Evolutionary conservation across 2,113 vertebrate species (phyloP), one percentile per base, ranked within the genome.

Genomic region (Tursiops truncatus): DNA sequence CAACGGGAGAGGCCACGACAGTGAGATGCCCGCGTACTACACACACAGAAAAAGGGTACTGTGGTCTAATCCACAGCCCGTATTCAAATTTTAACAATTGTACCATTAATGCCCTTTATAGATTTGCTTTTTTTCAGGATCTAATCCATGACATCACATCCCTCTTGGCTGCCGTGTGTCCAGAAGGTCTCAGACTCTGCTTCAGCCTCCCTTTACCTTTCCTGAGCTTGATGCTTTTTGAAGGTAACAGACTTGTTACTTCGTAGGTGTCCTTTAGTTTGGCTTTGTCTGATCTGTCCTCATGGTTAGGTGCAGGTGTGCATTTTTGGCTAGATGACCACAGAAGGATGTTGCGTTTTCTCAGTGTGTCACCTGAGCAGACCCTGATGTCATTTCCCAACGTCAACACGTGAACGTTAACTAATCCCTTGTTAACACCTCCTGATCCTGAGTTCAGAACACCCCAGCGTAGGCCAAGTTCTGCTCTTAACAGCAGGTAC

Each of bases 161-260:
- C 31, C 41, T 28, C 28, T 33, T 4, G 70, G 15, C 38, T 9
- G 18, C n/a, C 4, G 0, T 0, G 0, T 38, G 33, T 68, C 36
- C 50, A 21, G 38, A 44, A 91, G 73, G 31, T 36, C 3, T 33
- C 0, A 9, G 60, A 65, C 21, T 53, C 38, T 25, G 41, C 38
- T 80, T 89, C 53, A 11, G 20, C 12, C 36, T n/a, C 47, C 58
- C 74, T 81, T 60, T 33, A 14, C 74, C 89, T 70, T 71, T 25
- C 70, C 28, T 26, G 36, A 94, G 56, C 50, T 36, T 25, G 6
- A 21, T 77, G 62, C 26, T 13, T 53, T 60, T 41, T 33, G 76
- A 71, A 70, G 58, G 58, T 2, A 0, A 2, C 5, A 4, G 41
- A 15, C 31, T 28, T 4, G 13, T 71, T 12, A 5, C 33, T 63